Base-by-base conservation (phyloP, 1,140 invertebrate species). In the Nomia melanderi region DNA sequence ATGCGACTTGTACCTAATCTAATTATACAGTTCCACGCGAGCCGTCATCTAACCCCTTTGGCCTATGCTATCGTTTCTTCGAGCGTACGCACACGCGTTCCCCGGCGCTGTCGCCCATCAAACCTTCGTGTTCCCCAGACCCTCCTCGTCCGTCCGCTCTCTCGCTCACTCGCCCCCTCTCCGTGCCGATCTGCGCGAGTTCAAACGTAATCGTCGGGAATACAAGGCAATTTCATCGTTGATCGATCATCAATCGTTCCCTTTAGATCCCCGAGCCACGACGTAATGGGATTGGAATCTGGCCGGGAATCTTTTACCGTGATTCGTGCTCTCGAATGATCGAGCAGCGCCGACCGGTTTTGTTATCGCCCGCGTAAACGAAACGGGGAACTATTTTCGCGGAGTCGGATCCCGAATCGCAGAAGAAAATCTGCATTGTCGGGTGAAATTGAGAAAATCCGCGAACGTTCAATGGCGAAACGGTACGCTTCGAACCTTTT, bases 11-110 rank as follows among this genome's bases (percentile, higher is more conserved):
- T 89, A 89, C 84, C 83, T 88, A 88, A 90, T 90, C 88, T 90
- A 90, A 90, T 90, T 90, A 90, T 90, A 89, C 87, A 85, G 85
- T 87, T 89, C 84, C 87, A 82, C 86, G 88, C 82, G 85, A 88
- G 84, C 77, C 79, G 64, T 47, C 79, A 23, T 39, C 65, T 60
- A 74, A 73, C 70, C 70, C 77, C 57, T 62, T 70, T 41, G 54
- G 47, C 56, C 77, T 76, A 57, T 41, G 72, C 78, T 79, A 80
- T 75, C 82, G 72, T 77, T 85, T 57, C 66, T 75, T 65, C 59
- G 62, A 73, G 54, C 83, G 54, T 79, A 62, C 66, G 62, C 53
- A 39, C 36, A 50, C 76, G 29, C 63, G 66, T 57, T 54, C 77
- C 17, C 27, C 17, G 12, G 1, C 25, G 14, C 57, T 23, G 29